phyloP scores from a whole-genome alignment of 2,113 vertebrate species.

The Thomomys bottae region DNA sequence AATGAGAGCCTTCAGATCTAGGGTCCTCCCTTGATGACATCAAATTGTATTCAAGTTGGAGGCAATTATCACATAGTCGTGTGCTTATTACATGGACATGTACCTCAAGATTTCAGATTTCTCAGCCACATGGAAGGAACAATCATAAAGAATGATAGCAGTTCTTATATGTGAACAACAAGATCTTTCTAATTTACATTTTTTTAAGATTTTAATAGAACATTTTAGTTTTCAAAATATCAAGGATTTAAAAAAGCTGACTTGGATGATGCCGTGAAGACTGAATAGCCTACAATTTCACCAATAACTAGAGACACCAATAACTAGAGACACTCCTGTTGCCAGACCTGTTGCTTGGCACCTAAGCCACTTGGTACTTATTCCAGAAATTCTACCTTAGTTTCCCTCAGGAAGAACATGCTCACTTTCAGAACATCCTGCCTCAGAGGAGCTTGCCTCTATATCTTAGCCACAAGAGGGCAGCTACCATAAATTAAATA shows the following conservation, averaged over 20 bases:
- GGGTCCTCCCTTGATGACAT: neutral
- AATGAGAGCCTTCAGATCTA: neutral
- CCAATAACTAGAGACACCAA: neutral
- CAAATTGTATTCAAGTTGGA: neutral
- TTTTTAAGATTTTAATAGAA: neutral
- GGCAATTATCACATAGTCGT: neutral
- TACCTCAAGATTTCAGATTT: neutral
- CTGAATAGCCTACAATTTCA: neutral
- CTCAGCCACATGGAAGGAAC: neutral
- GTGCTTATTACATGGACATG: no score
- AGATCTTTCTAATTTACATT: neutral
- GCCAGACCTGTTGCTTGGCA: neutral
- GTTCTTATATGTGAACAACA: neutral
- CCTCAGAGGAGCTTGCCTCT: neutral
- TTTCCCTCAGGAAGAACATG: neutral
- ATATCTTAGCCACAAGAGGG: neutral
- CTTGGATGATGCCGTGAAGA: neutral
- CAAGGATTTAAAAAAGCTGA: neutral
- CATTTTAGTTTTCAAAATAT: conserved; percentile 19
- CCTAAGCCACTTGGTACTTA: neutral
- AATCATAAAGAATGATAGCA: neutral
- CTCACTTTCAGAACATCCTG: neutral
- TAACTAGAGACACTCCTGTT: neutral
- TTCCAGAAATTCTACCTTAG: neutral
- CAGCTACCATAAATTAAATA: neutral